phyloP scores from a whole-genome alignment of 2,888 invertebrate genomes.

The Heliconius ethilla region DNA sequence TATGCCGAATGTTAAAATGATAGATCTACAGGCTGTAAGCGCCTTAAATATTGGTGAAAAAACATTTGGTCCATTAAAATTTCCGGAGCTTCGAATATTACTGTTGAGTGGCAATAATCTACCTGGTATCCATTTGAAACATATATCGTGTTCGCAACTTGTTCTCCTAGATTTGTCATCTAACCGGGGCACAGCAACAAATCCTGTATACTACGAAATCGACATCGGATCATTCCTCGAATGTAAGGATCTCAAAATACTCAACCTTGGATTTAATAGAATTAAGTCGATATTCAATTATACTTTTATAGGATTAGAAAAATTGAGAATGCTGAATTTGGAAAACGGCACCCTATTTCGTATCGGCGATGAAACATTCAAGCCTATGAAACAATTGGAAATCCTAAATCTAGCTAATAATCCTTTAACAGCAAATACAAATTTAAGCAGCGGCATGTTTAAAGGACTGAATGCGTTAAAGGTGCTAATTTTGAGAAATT shows the following conservation, averaged over 20 bases:
- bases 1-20: conserved; percentile 78
- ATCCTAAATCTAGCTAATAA: conserved; percentile 81
- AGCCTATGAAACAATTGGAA: conserved; percentile 66
- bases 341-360: conserved; percentile 79
- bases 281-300: conserved; percentile 76
- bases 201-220: conserved; percentile 77
- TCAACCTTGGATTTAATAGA: conserved; percentile 81
- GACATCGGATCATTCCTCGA: conserved; percentile 73
- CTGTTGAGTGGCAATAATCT: conserved; percentile 79
- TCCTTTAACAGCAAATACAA: conserved; percentile 69
- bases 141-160: conserved; percentile 73
- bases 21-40: conserved; percentile 81
- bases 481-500: conserved; percentile 75
- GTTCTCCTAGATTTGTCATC: conserved; percentile 77
- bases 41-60: conserved; percentile 72
- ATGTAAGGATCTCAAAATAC: conserved; percentile 69
- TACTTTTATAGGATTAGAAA: conserved; percentile 76
- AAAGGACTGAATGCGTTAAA: conserved; percentile 75
- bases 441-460: conserved; percentile 69
- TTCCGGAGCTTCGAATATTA: conserved; percentile 79
- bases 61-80: conserved; percentile 70
- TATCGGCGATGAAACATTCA: conserved; percentile 76
- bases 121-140: conserved; percentile 76
- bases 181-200: conserved; percentile 70
- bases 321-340: conserved; percentile 75